These are phyloP conservation scores for Myotis brandtii DNA, from an alignment of 2,113 vertebrate genomes.

Conservation along the genomic window DNA sequence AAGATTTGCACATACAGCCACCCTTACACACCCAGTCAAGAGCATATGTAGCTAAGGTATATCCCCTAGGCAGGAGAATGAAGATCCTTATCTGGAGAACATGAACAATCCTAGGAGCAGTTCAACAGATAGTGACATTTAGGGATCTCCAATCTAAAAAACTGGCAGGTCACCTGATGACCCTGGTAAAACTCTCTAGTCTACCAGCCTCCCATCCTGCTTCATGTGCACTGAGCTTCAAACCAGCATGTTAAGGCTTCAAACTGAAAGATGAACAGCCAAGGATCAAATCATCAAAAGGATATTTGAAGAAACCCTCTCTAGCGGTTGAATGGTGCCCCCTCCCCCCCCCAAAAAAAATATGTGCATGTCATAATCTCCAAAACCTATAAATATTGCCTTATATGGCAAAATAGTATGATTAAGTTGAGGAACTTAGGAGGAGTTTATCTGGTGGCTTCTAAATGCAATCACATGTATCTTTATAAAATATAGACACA, in stretches of 20 bases:
- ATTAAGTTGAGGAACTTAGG: background rate
- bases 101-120: background rate
- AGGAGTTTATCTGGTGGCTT: background rate
- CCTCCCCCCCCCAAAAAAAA: background rate
- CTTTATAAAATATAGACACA: background rate
- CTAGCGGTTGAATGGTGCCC: background rate
- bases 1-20: background rate
- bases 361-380: background rate
- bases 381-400: background rate
- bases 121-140: background rate
- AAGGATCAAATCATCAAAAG: slow-evolving; percentile 4
- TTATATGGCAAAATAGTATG: background rate
- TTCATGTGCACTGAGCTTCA: background rate
- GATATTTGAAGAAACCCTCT: background rate
- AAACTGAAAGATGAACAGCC: background rate
- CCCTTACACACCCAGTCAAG: background rate
- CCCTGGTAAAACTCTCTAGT: background rate
- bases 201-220: background rate
- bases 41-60: background rate
- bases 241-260: background rate
- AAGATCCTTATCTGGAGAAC: background rate
- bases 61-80: background rate
- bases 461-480: background rate
- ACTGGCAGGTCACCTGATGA: background rate
- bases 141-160: background rate